Conservation (phyloP, 2,888 invertebrate species). For the Julus scanicus region DNA sequence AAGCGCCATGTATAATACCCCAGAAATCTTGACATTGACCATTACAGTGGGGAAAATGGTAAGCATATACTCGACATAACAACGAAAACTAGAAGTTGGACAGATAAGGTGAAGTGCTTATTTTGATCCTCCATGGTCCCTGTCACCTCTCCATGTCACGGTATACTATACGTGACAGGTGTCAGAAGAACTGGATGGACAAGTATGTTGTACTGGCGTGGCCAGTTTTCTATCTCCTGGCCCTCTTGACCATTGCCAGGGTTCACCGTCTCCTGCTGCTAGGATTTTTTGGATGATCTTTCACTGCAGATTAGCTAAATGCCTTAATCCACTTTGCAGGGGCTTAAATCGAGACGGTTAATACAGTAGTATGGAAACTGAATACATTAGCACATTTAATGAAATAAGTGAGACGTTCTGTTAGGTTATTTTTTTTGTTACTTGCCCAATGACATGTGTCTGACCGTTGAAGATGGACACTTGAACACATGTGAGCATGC, state of each 20-base stretch:
- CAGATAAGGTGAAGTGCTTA: conserved; percentile 48
- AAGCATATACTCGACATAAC: neutral
- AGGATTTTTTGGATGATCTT: neutral
- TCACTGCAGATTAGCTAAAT: neutral
- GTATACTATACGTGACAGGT: neutral
- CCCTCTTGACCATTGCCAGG: neutral
- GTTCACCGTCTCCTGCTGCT: neutral
- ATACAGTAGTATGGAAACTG: neutral
- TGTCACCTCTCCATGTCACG: conserved; percentile 44
- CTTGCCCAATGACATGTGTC: neutral
- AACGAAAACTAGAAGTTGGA: conserved; percentile 43
- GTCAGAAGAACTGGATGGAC: conserved; percentile 32
- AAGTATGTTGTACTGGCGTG: neutral
- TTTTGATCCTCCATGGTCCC: conserved; percentile 48
- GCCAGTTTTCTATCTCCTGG: neutral
- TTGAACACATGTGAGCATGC: too few relatives aligned
- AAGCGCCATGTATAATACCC: neutral
- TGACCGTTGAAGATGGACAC: neutral
- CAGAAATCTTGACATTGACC: neutral
- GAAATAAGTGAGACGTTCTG: neutral
- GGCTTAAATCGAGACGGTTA: neutral
- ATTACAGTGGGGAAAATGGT: neutral
- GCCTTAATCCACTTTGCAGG: neutral
- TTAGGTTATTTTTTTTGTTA: neutral
- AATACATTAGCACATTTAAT: neutral